Evolutionary conservation across 1,140 invertebrate species (phyloP), one percentile per base, ranked within the genome.

Genomic region (Temnothorax longispinosus): DNA sequence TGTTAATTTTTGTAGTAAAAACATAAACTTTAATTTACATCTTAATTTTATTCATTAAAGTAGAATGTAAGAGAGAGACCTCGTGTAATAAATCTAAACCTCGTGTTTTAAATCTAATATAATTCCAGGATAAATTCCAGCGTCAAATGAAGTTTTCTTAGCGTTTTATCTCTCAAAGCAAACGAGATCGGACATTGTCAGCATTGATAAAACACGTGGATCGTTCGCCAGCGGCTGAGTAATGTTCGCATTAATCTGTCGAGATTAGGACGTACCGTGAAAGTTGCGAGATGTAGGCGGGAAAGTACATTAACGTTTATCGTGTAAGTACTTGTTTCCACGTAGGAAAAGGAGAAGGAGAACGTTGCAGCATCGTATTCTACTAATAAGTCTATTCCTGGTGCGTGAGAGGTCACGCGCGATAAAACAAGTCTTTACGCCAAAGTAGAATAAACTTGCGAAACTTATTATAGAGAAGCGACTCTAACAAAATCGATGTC

Each of bases 281-380:
- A 47, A 58, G 1, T 74, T 38, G 35, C n/a, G 35, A 44, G 18
- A 50, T 27, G 18, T 67, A 67, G 32, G 15, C 4, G 35, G 18
- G n/a, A 64, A 80, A 69, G 44, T 80, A 35, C 62, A 80, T 69
- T 41, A 80, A 80, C 47, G n/a, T 69, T 69, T 80, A 80, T 69
- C 47, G 47, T 32, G 15, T 27, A 80, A 69, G 15, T 18, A 58
- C 41, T 18, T 67, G 62, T 67, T 52, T 41, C 32, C 4, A 69
- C 32, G 13, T 69, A 44, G 54, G 38, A 69, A 50, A 41, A 54
- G 11, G 18, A 69, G 18, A 67, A 50, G 1, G 27, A 27, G 27
- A 1, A 1, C 18, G 11, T 67, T 80, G 44, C n/a, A 60, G 69
- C 50, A 69, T 41, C 47, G 67, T 32, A 27, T 27, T 27, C 27